A percentile compares a stretch with the other conserved stretches of the same genome.
Evolutionary conservation across 1,140 invertebrate species (phyloP).

Genomic region (Ceratina australensis): DNA sequence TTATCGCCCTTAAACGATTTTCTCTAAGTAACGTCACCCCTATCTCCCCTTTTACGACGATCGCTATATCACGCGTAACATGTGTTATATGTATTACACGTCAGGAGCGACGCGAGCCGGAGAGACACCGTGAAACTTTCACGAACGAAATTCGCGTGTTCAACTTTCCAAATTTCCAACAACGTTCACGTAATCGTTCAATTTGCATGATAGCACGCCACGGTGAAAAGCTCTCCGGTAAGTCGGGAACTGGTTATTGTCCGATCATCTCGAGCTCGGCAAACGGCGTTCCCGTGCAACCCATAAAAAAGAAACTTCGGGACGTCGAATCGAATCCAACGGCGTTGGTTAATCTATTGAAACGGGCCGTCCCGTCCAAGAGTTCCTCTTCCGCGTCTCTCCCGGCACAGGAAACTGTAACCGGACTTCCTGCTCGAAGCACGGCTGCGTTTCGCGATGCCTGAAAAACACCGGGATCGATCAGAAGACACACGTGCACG

Average conservation of each 20-base stretch:
- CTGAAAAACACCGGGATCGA: constrained; percentile 36
- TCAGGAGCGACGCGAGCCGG: neutral
- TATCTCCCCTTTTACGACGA: no score
- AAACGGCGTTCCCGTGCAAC: no score
- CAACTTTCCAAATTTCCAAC: neutral
- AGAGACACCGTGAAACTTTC: neutral
- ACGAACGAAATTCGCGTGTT: neutral
- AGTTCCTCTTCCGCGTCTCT: neutral
- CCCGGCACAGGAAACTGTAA: neutral
- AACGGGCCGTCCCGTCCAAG: neutral
- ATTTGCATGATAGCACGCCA: neutral
- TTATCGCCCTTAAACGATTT: no score
- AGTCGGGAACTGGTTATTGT: neutral
- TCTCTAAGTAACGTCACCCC: no score
- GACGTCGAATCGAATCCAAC: constrained; percentile 15
- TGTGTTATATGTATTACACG: no score
- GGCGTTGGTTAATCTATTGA: constrained; percentile 20
- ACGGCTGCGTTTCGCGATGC: constrained; percentile 17
- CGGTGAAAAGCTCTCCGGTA: neutral
- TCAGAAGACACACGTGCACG: constrained; percentile 25
- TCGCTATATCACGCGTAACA: no score
- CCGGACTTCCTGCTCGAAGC: neutral
- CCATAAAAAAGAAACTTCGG: no score
- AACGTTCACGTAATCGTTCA: no score
- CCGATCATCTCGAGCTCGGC: neutral